Base-by-base conservation (phyloP, 92 coral and sea anemone genomes). In the Pocillopora meandrina region DNA sequence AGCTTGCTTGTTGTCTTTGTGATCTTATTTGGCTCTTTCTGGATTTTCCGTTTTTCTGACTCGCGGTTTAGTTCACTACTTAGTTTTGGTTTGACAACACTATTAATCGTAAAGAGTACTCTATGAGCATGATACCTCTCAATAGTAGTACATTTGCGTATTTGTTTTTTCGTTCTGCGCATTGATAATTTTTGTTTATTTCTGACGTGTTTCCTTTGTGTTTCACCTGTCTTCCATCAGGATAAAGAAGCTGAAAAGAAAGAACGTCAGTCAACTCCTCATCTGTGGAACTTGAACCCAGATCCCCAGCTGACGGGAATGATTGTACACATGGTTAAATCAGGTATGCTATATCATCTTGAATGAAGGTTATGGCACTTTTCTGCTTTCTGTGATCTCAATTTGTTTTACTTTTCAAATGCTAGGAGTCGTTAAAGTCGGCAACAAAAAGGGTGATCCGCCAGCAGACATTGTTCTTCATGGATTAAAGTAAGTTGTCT, bases 221-320 rank as follows among this genome's bases (percentile, higher is more conserved):
- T 31, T 36, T 49, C 0, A 15, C 2, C 0, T 26, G 0, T 8
- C 56, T 80, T 26, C 63, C 18, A 65, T 31, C 56, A 95, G 98
- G 93, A 91, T 82, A 95, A 95, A 89, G 95, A 95, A 20, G 98
- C 95, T 12, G 82, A 73, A 56, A 90, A 84, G 90, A 95, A 93
- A 83, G 97, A 95, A 80, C 95, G 95, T 3, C 92, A 94, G 77
- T 87, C 91, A 18, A 93, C 98, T n/a, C 89, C 98, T 13, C 98
- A 95, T 83, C 83, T 95, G 84, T 95, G 98, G 98, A 95, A 95
- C 83, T 84, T 95, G 70, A 95, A 95, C 83, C 95, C 98, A 63
- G 98, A 95, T 87, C 92, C 98, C 61, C 98, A 93, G 82, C 79
- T 95, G 75, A 93, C 95, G 36, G 94, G 98, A 70, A 95, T 95